Evolutionary conservation across 2,113 vertebrate genomes (phyloP), one percentile per base, ranked within the genome.

Genomic region (Dasyornis broadbenti): DNA sequence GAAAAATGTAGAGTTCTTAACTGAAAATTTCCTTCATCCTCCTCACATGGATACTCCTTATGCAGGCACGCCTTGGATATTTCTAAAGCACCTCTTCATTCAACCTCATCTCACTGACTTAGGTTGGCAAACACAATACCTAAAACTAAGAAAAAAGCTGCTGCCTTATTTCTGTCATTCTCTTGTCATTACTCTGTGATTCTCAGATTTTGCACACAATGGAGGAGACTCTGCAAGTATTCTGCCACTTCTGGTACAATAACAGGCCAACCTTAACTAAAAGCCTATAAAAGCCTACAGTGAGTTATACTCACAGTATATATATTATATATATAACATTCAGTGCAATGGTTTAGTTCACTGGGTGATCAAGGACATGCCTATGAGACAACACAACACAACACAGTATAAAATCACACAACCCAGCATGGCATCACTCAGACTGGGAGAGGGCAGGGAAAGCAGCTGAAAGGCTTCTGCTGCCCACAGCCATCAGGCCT

Each of bases 401-500:
- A 4, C 31, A 65, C 26, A 57, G 18, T 28, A 22, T 6, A 44
- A 52, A 88, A 66, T 19, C 61, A 66, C 45, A 64, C 15, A 49
- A 31, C 31, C 35, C 35, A 45, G 22, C n/a, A 42, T 0, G 0
- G 23, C 31, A 71, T n/a, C 5, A 3, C 13, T 90, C 13, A 15
- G 5, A 10, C 7, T 47, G 47, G 9, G 6, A 31, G 15, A 6
- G 11, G 37, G 13, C 44, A 88, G 42, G 40, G 26, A 69, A 33
- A 61, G 31, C 35, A 77, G 35, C 54, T 82, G 44, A 39, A 72
- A 86, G 18, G 16, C 8, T 81, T 59, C 21, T 78, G 24, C 14
- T 2, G 6, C 44, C 49, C 44, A 47, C 0, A 0, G 33, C 23
- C 1, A 0, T 18, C 37, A 33, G 33, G 21, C 6, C 13, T 69